phyloP scores from a whole-genome alignment of 2,797 vertebrate genomes.

The Heteromormyrus szaboi region DNA sequence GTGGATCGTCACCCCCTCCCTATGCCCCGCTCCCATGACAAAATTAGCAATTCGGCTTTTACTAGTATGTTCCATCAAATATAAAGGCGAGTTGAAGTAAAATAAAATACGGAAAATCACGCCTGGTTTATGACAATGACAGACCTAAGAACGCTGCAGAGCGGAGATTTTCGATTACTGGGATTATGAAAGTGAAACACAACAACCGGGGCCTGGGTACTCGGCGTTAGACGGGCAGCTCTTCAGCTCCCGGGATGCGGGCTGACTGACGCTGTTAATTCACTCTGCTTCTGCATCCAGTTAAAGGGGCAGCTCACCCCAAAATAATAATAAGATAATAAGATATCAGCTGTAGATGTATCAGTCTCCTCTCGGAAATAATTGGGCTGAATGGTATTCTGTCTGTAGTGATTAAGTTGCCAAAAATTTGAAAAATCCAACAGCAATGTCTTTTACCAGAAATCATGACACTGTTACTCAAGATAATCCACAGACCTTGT shows the following conservation, averaged over 20 bases:
- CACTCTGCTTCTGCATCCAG: not conserved
- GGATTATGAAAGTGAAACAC: not conserved
- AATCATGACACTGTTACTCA: not conserved
- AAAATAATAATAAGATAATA: not conserved
- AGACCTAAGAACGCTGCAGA: not conserved
- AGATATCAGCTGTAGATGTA: not conserved
- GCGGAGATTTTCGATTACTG: not conserved
- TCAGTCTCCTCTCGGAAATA: not conserved
- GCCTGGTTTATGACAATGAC: not conserved
- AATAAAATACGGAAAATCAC: not conserved
- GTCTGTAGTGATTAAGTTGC: not conserved
- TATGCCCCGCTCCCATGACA: not conserved
- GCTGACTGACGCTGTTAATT: not conserved
- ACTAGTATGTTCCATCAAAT: not conserved
- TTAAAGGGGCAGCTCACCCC: not conserved
- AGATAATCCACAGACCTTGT: not conserved
- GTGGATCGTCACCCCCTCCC: not conserved
- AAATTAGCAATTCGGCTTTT: not conserved
- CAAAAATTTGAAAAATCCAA: not conserved
- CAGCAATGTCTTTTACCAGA: not conserved
- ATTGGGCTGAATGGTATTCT: not conserved
- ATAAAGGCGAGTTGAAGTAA: not conserved
- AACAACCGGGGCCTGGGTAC: not conserved
- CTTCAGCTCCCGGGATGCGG: not conserved
- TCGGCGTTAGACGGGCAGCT: not conserved